Evolutionary conservation across 2,888 invertebrate species (phyloP).

Genomic region (Agriotes lineatus): DNA sequence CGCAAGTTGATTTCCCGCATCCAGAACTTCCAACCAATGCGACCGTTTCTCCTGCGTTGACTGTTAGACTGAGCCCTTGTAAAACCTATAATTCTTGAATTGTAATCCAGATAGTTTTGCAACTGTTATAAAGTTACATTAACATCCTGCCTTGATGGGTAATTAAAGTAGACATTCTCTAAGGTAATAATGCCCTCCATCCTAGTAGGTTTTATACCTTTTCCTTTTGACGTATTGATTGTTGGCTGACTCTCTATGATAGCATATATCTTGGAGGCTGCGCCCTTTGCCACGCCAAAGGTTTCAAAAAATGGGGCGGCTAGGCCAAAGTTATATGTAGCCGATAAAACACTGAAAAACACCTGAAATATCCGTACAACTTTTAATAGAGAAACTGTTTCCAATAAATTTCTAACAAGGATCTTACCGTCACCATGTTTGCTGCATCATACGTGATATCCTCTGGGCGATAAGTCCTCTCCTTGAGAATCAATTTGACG

Average conservation of each 20-base stretch:
- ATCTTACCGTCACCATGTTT: slow-evolving; percentile 77
- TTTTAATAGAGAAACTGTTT: not conserved
- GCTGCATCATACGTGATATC: slow-evolving; percentile 73
- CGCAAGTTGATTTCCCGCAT: slow-evolving; percentile 83
- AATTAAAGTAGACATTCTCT: slow-evolving; percentile 80
- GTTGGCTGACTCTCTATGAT: slow-evolving; percentile 81
- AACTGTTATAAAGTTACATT: too few relatives aligned
- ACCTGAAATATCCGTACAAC: slow-evolving; percentile 70
- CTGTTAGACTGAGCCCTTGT: slow-evolving; percentile 75
- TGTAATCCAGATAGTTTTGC: too few relatives aligned
- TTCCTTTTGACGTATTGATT: slow-evolving; percentile 78
- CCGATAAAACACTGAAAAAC: slow-evolving; percentile 83
- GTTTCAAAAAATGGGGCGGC: slow-evolving; percentile 86
- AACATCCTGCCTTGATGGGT: slow-evolving; percentile 83
- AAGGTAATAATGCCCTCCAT: slow-evolving; percentile 79
- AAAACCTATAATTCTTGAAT: slow-evolving; percentile 71
- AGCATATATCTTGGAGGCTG: slow-evolving; percentile 81
- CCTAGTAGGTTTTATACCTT: slow-evolving; percentile 71
- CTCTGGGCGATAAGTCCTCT: slow-evolving; percentile 63
- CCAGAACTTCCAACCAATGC: slow-evolving; percentile 82
- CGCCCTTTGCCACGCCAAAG: slow-evolving; percentile 83
- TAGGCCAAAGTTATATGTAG: slow-evolving; percentile 84
- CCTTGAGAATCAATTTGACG: slow-evolving; percentile 76
- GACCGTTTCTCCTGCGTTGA: slow-evolving; percentile 80
- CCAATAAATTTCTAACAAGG: too few relatives aligned